Conservation (phyloP, 2,797 vertebrate genomes). For the Bradypodion ventrale region DNA sequence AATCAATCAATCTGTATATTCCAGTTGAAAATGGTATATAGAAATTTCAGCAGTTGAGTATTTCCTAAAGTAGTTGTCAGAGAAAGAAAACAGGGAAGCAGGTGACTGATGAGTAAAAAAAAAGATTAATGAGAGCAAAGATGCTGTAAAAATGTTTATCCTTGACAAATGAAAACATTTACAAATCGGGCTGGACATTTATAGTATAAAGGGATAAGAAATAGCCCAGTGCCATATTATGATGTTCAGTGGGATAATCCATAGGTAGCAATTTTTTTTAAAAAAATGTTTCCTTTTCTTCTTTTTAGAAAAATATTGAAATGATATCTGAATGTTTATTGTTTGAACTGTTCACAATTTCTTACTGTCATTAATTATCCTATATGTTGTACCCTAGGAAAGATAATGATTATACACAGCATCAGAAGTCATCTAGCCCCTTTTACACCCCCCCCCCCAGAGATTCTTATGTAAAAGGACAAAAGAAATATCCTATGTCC, state of each 20-base stretch:
- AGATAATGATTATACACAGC: too few relatives aligned
- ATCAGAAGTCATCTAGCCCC: too few relatives aligned
- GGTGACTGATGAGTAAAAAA: conserved; percentile 23
- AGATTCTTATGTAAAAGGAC: background rate
- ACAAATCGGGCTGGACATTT: conserved; percentile 55
- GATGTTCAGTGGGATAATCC: conserved; percentile 61
- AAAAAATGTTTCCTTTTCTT: conserved; percentile 35
- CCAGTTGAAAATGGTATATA: conserved; percentile 55
- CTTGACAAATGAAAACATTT: conserved; percentile 68
- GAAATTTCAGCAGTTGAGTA: conserved; percentile 45
- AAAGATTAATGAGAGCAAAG: conserved; percentile 59
- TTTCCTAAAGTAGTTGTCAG: conserved; percentile 64
- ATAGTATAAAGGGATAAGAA: conserved; percentile 60
- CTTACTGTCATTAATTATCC: background rate
- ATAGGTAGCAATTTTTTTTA: conserved; percentile 35
- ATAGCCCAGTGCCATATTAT: conserved; percentile 54
- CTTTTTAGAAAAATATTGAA: conserved; percentile 11
- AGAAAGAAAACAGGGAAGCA: conserved; percentile 45
- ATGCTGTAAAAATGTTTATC: conserved; percentile 62
- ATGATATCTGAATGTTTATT: conserved; percentile 39
- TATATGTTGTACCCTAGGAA: too few relatives aligned
- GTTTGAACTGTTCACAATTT: conserved; percentile 11
- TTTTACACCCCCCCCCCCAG: background rate
- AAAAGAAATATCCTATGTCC: background rate
- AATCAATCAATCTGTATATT: conserved; percentile 39